phyloP scores from a whole-genome alignment of 2,113 vertebrate species.

The Nyctereutes procyonoides region DNA sequence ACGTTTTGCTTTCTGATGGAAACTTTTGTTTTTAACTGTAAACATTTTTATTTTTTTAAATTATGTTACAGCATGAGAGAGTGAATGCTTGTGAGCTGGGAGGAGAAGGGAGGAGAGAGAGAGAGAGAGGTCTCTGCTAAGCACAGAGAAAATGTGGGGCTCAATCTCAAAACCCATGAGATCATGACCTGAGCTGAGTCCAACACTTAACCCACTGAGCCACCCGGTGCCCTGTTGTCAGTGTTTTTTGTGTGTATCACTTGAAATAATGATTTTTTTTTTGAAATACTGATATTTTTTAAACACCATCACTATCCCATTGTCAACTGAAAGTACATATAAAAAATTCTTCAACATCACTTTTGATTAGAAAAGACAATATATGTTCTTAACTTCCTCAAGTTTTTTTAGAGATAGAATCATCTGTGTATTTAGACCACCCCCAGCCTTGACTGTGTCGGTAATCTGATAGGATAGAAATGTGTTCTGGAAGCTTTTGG shows the following conservation, averaged over 20 bases:
- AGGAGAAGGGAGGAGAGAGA: neutral
- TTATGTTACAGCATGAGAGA: neutral
- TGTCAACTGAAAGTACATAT: neutral
- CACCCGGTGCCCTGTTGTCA: neutral
- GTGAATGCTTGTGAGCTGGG: neutral
- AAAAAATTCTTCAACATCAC: neutral
- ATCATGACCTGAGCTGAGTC: neutral
- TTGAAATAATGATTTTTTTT: neutral
- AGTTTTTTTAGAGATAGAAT: neutral
- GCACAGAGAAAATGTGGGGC: neutral
- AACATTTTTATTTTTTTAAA: neutral
- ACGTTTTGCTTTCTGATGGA: neutral
- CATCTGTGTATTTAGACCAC: neutral
- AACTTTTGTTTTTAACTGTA: neutral
- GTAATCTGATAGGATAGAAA: neutral
- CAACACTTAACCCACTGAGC: neutral
- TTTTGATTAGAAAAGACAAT: neutral
- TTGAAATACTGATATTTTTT: too few species aligned
- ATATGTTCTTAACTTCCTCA: neutral
- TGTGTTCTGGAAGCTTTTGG: slow-evolving; percentile 44
- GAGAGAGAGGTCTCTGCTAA: neutral
- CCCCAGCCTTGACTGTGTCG: neutral
- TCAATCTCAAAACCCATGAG: neutral
- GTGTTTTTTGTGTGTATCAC: neutral
- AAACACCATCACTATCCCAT: neutral